A percentile compares a stretch with the other conserved stretches of the same genome.
Conservation (phyloP, 2,797 vertebrate genomes). For the Petrocephalus schoutedeni region DNA sequence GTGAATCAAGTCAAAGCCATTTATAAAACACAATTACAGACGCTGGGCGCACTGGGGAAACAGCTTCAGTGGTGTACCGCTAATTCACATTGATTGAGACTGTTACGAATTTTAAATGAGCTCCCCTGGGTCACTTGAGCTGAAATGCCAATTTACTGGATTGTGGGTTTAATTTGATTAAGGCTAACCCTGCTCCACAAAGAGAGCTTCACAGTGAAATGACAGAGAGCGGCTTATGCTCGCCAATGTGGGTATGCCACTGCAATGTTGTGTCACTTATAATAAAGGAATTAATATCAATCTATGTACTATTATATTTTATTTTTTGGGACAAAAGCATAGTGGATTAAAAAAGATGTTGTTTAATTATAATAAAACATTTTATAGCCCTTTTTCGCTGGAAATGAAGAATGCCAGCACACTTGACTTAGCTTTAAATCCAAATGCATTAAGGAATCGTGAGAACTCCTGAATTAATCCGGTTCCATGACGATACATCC, state of each 20-base stretch:
- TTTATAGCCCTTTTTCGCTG: not conserved
- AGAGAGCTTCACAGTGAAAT: not conserved
- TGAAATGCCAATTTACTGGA: slow-evolving; percentile 24
- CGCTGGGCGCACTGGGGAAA: slow-evolving; percentile 66
- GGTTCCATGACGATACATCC: not conserved
- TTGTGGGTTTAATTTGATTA: slow-evolving; percentile 29
- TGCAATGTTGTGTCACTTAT: not conserved
- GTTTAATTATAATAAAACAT: not conserved
- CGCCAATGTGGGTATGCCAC: not conserved
- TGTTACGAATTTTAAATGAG: slow-evolving; percentile 57
- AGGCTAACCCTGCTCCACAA: slow-evolving; percentile 6
- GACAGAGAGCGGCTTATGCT: not conserved
- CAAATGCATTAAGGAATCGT: not conserved
- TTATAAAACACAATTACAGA: slow-evolving; percentile 75
- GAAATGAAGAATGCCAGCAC: not conserved
- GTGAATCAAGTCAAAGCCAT: slow-evolving; percentile 67
- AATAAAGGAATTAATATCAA: not conserved
- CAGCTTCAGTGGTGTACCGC: slow-evolving; percentile 72
- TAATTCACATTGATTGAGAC: slow-evolving; percentile 67
- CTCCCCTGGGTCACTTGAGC: slow-evolving; percentile 27
- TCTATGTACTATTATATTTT: not conserved
- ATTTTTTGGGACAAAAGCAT: not conserved
- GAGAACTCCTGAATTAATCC: not conserved
- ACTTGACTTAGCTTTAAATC: not conserved
- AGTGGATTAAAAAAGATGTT: not conserved